Conservation (phyloP, 2,888 invertebrate genomes). For the Pristionchus exspectatus region DNA sequence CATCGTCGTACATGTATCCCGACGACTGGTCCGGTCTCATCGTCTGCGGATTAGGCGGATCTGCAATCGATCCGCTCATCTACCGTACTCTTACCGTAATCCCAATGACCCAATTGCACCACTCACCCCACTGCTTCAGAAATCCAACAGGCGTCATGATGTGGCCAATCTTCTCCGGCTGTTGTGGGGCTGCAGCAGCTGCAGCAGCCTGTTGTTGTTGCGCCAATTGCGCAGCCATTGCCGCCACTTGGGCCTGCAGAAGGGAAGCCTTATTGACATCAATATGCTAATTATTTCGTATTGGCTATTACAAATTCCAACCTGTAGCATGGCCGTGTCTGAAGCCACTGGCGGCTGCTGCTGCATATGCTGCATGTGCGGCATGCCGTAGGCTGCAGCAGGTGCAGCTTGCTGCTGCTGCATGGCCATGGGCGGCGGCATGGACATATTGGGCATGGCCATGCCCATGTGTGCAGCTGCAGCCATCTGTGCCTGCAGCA, state of each 20-base stretch:
- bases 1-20: slow-evolving; percentile 95
- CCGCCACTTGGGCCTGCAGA: slow-evolving; percentile 3
- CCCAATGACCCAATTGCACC: not conserved
- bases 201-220: not conserved
- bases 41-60: slow-evolving; percentile 89
- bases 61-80: slow-evolving; percentile 59
- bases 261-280: not conserved
- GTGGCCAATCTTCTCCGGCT: slow-evolving; percentile 23
- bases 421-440: slow-evolving; percentile 45
- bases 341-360: not conserved
- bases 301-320: too few relatives aligned
- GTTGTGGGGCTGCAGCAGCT: not conserved
- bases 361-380: slow-evolving; percentile 4
- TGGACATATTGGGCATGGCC: slow-evolving; percentile 14
- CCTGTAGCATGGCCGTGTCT: not conserved
- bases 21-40: slow-evolving; percentile 95
- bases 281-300: too few relatives aligned
- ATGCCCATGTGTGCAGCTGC: not conserved
- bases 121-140: slow-evolving; percentile 47
- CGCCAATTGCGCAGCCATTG: not conserved
- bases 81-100: not conserved
- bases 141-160: slow-evolving; percentile 51
- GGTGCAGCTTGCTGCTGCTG: not conserved
- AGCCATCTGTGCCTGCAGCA: slow-evolving; percentile 19
- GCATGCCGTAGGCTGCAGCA: slow-evolving; percentile 14